Conservation (phyloP, 1,140 invertebrate species). For the Lycorma delicatula region DNA sequence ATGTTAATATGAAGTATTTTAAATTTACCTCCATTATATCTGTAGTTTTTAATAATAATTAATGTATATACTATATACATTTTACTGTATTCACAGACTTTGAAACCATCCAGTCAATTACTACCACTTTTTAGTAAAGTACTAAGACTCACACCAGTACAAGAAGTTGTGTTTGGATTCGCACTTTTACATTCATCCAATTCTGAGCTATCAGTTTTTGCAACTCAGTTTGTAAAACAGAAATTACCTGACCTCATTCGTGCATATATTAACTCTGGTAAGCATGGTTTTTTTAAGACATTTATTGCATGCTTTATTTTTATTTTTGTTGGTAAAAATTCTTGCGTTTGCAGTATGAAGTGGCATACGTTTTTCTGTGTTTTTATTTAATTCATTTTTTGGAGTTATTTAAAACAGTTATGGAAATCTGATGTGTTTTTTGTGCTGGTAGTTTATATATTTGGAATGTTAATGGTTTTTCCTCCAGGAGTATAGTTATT, state of each 20-base stretch:
- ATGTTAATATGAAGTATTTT: too few species aligned
- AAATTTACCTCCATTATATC: too few species aligned
- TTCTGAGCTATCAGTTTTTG: constrained; percentile 58
- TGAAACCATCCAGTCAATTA: constrained; percentile 65
- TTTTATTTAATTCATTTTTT: too few species aligned
- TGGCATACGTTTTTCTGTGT: too few species aligned
- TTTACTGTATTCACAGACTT: constrained; percentile 46
- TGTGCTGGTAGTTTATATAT: too few species aligned
- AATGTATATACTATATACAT: too few species aligned
- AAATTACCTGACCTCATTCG: constrained; percentile 77
- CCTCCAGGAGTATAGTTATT: too few species aligned
- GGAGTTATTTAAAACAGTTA: too few species aligned
- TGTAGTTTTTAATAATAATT: too few species aligned
- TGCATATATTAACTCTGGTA: constrained; percentile 70
- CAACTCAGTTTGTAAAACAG: constrained; percentile 67
- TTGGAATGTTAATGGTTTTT: too few species aligned
- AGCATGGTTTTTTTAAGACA: constrained; percentile 9
- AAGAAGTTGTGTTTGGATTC: constrained; percentile 83
- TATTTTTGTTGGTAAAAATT: constrained; percentile 10
- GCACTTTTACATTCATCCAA: constrained; percentile 70
- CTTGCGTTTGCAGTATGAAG: too few species aligned
- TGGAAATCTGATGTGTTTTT: too few species aligned
- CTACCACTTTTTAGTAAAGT: constrained; percentile 74
- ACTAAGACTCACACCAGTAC: constrained; percentile 70
- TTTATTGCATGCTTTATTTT: neutral